A percentile compares a stretch with the other conserved stretches of the same genome.
These are phyloP conservation scores for Cephonodes hylas DNA, from an alignment of 2,888 invertebrate genomes.

Conservation along the genomic window DNA sequence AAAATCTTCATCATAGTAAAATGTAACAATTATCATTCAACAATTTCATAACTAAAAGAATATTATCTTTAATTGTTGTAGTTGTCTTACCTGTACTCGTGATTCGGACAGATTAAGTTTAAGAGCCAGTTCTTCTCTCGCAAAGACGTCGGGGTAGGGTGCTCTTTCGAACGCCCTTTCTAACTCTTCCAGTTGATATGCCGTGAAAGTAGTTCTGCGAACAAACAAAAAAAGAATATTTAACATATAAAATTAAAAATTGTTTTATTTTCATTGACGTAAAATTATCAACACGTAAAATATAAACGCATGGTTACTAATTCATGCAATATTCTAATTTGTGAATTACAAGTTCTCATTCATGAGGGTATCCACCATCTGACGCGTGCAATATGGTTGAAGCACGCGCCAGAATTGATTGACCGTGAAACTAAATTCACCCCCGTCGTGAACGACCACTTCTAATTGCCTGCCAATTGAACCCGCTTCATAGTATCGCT, in stretches of 20 bases:
- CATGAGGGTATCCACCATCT: constrained; percentile 53
- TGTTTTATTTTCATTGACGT: neutral
- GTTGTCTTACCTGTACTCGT: constrained; percentile 68
- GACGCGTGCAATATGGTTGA: constrained; percentile 80
- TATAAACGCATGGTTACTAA: neutral
- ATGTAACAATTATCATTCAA: neutral
- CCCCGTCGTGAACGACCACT: constrained; percentile 62
- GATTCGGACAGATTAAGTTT: constrained; percentile 93
- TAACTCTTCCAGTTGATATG: constrained; percentile 95
- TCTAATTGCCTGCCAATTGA: constrained; percentile 71
- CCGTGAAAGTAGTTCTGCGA: constrained; percentile 96
- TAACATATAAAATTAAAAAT: neutral
- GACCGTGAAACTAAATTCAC: constrained; percentile 80
- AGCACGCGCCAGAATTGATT: constrained; percentile 77
- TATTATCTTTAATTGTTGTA: neutral
- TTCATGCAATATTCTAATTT: neutral
- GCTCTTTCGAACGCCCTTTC: constrained; percentile 97
- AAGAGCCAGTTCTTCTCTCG: constrained; percentile 94
- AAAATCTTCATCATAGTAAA: too few relatives aligned
- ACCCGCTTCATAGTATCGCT: constrained; percentile 11
- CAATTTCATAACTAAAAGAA: neutral
- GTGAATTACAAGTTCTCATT: constrained; percentile 39
- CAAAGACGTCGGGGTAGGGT: constrained; percentile 98
- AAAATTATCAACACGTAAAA: too few relatives aligned
- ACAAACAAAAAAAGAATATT: constrained; percentile 28